Percentiles rank a stretch among this genome's conserved stretches.
Evolutionary conservation across 2,113 vertebrate species (phyloP).

Genomic region (Spea multiplicata): DNA sequence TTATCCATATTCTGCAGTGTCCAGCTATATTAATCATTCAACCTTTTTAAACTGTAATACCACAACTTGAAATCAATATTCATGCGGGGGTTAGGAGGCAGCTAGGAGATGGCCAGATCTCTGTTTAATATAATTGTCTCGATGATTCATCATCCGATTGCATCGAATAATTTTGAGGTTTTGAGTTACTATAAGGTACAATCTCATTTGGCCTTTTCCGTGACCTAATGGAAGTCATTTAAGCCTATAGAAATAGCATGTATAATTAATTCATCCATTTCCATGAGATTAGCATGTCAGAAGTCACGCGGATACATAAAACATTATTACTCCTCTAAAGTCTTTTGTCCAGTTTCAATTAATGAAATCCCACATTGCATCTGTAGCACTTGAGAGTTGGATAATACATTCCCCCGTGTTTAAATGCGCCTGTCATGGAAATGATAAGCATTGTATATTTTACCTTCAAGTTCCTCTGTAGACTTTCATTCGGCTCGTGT

Average conservation of each 20-base stretch:
- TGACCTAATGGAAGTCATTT: conserved; percentile 59
- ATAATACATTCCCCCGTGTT: too few relatives aligned
- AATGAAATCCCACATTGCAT: not conserved
- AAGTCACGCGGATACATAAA: conserved; percentile 57
- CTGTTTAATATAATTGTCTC: not conserved
- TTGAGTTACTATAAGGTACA: conserved; percentile 50
- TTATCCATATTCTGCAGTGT: conserved; percentile 5
- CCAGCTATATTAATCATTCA: conserved; percentile 14
- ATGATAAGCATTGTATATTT: too few relatives aligned
- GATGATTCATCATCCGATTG: conserved; percentile 17
- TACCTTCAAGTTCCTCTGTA: too few relatives aligned
- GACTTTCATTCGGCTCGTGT: too few relatives aligned
- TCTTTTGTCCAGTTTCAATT: conserved; percentile 46
- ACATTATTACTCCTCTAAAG: conserved; percentile 50
- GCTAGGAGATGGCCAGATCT: not conserved
- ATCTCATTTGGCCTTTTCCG: conserved; percentile 54
- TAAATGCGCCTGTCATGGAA: too few relatives aligned
- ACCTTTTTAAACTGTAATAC: conserved; percentile 19
- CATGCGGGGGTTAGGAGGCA: not conserved
- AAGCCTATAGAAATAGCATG: conserved; percentile 63
- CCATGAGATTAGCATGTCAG: conserved; percentile 64
- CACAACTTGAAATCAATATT: not conserved
- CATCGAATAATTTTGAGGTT: conserved; percentile 11
- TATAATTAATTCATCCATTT: conserved; percentile 68
- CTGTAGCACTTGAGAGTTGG: too few relatives aligned